Percentiles rank a stretch among this genome's conserved stretches.
These are phyloP conservation scores for Linnaemya vulpina DNA, from an alignment of 2,888 invertebrate genomes.

Conservation along the genomic window DNA sequence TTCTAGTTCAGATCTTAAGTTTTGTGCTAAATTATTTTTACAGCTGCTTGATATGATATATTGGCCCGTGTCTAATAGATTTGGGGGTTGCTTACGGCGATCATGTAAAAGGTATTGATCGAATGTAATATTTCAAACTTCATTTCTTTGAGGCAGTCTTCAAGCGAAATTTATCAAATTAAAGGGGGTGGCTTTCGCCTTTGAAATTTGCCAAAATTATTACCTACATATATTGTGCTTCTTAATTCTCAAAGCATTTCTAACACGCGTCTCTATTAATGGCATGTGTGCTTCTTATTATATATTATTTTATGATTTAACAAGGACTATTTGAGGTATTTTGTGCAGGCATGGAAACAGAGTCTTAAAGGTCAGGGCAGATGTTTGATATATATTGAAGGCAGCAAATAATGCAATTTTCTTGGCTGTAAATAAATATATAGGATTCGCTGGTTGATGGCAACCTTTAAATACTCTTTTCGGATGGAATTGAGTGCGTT, in stretches of 20 bases:
- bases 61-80: constrained; percentile 58
- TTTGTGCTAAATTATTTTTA: constrained; percentile 47
- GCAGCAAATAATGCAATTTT: background rate
- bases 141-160: constrained; percentile 14
- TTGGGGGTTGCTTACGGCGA: constrained; percentile 48
- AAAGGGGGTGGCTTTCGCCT: constrained; percentile 61
- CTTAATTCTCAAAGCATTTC: background rate
- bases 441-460: constrained; percentile 1
- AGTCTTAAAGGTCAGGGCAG: constrained; percentile 41
- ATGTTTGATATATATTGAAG: constrained; percentile 37
- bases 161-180: background rate
- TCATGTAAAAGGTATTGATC: background rate
- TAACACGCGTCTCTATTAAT: constrained; percentile 61
- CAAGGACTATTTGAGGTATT: background rate
- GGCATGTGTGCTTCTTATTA: constrained; percentile 10
- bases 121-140: constrained; percentile 24
- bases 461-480: constrained; percentile 41
- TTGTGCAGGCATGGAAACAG: constrained; percentile 20
- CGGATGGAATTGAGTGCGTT: background rate
- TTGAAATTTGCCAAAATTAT: background rate
- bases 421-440: constrained; percentile 1
- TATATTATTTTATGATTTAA: constrained; percentile 52
- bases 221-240: constrained; percentile 54
- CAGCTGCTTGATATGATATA: constrained; percentile 54
- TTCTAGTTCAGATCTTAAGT: constrained; percentile 34